A percentile compares a stretch with the other conserved stretches of the same genome.
These are phyloP conservation scores for Bombylius discolor DNA, from an alignment of 2,888 invertebrate genomes.

Conservation along the genomic window DNA sequence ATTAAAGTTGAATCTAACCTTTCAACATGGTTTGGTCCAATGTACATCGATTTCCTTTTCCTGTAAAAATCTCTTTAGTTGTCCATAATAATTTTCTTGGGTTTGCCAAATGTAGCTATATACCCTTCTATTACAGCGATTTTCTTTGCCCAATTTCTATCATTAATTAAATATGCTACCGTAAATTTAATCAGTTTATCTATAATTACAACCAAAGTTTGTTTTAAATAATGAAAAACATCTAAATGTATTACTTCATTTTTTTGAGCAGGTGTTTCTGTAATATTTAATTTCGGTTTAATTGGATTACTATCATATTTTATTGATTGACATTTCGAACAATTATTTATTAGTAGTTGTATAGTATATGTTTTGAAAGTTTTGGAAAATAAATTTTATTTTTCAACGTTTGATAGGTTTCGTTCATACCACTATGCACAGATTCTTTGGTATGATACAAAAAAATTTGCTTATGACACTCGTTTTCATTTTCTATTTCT, in stretches of 20 bases:
- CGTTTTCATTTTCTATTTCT: constrained; percentile 9
- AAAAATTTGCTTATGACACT: constrained; percentile 9
- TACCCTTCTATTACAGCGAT: too few species aligned
- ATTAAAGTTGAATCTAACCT: too few species aligned
- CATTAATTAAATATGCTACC: too few species aligned
- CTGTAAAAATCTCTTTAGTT: too few species aligned
- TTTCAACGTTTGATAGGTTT: constrained; percentile 11
- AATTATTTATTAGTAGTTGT: constrained; percentile 12
- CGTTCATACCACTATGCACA: constrained; percentile 12
- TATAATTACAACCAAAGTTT: too few species aligned
- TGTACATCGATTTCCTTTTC: too few species aligned
- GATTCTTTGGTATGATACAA: constrained; percentile 13
- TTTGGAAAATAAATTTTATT: constrained; percentile 12
- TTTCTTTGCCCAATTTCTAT: too few species aligned
- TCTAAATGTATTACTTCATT: background rate
- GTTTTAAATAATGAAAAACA: too few species aligned
- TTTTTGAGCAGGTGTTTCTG: background rate
- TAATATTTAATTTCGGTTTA: background rate
- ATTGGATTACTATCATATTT: background rate
- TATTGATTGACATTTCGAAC: background rate
- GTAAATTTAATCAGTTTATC: too few species aligned
- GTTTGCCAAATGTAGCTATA: too few species aligned
- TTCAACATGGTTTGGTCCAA: too few species aligned
- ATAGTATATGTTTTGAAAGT: constrained; percentile 9
- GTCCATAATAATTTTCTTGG: too few species aligned